A percentile compares a stretch with the other conserved stretches of the same genome.
Conservation (phyloP, 2,113 vertebrate species). For the Plotosus lineatus region DNA sequence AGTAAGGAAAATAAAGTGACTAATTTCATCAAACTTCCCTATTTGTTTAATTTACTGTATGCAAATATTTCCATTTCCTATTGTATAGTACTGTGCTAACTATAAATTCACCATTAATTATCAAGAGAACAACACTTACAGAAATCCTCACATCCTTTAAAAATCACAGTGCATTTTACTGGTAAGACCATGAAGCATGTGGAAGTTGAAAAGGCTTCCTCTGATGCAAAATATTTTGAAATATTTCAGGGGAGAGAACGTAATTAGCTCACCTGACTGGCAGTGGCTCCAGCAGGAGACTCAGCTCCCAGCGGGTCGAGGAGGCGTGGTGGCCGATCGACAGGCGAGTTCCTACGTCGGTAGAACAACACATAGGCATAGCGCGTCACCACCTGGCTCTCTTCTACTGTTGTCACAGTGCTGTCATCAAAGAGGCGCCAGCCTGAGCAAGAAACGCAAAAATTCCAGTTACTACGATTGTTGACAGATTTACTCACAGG, state of each 20-base stretch:
- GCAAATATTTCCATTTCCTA: not conserved
- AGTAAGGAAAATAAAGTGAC: not conserved
- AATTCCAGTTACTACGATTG: not conserved
- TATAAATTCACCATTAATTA: not conserved
- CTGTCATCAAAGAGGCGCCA: conserved; percentile 98
- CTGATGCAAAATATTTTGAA: not conserved
- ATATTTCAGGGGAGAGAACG: conserved; percentile 2
- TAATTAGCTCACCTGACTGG: conserved; percentile 86
- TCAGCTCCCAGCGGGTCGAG: conserved; percentile 72
- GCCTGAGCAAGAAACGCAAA: conserved; percentile 68
- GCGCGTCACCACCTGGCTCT: conserved; percentile 95
- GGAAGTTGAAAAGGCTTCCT: not conserved
- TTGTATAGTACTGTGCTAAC: not conserved
- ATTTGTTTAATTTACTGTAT: not conserved
- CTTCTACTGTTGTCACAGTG: conserved; percentile 94
- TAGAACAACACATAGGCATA: conserved; percentile 98
- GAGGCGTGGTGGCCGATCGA: conserved; percentile 87
- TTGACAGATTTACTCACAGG: not conserved
- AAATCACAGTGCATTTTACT: not conserved
- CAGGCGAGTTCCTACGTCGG: conserved; percentile 92
- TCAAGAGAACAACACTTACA: not conserved
- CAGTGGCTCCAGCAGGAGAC: conserved; percentile 77
- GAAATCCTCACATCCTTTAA: not conserved
- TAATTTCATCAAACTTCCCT: not conserved
- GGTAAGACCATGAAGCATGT: too few species aligned